Conservation (phyloP, 1,140 invertebrate species). For the Pteromalus puparum region DNA sequence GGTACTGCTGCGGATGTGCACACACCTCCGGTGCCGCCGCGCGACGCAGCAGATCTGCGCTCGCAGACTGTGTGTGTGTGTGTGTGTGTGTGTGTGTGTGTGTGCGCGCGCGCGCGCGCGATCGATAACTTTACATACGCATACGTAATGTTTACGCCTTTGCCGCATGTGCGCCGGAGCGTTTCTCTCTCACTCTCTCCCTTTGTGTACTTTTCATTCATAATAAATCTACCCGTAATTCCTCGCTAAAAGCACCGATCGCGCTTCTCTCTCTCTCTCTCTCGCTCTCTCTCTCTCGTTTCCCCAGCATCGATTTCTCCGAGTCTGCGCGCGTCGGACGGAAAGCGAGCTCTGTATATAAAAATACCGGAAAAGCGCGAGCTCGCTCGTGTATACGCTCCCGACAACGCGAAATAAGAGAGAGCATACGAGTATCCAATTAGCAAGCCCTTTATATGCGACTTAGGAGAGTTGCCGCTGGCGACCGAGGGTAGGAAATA, state of each 20-base stretch:
- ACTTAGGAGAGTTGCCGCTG: neutral
- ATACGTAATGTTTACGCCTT: conserved; percentile 17
- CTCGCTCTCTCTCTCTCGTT: neutral
- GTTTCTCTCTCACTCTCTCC: neutral
- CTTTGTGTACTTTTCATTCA: neutral
- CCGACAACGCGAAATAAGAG: neutral
- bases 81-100: neutral
- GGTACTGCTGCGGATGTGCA: neutral
- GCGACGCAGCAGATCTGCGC: neutral
- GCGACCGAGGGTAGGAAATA: neutral
- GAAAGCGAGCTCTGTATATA: neutral
- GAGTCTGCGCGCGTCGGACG: neutral
- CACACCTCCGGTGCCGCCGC: neutral
- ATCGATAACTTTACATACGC: conserved; percentile 25
- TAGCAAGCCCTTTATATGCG: conserved; percentile 18
- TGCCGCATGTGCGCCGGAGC: neutral
- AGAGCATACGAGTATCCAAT: conserved; percentile 35
- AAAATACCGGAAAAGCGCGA: neutral
- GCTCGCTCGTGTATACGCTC: too few relatives aligned
- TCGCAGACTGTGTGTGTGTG: neutral
- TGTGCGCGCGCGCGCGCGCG: neutral
- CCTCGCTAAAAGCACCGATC: neutral
- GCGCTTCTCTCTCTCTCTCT: neutral
- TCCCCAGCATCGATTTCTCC: neutral
- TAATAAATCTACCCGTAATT: neutral